A percentile compares a stretch with the other conserved stretches of the same genome.
These are phyloP conservation scores for Dilophus febrilis DNA, from an alignment of 2,888 invertebrate genomes.

Conservation along the genomic window DNA sequence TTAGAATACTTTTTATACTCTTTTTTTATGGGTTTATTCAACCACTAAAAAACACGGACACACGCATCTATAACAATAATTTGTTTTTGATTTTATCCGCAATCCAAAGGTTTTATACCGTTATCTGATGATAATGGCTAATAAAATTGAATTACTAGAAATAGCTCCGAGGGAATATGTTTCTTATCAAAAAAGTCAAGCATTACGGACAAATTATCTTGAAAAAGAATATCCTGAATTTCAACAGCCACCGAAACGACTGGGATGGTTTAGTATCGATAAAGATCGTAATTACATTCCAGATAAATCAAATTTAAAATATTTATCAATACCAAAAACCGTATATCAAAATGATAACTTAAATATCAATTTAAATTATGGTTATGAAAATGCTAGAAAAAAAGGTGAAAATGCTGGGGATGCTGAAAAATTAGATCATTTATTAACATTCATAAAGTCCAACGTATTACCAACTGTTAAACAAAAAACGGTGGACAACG, in stretches of 20 bases:
- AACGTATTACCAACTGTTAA: constrained; percentile 10
- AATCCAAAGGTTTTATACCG: too few relatives aligned
- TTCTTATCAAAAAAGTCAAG: too few relatives aligned
- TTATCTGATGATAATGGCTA: too few relatives aligned
- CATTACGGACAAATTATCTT: too few relatives aligned
- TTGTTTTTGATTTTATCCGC: too few relatives aligned
- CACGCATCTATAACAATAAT: too few relatives aligned
- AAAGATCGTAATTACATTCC: constrained; percentile 19
- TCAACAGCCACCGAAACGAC: constrained; percentile 31
- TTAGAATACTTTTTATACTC: too few relatives aligned
- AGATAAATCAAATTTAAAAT: constrained; percentile 32
- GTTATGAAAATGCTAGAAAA: constrained; percentile 11
- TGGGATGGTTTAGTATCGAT: constrained; percentile 39
- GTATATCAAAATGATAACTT: neutral
- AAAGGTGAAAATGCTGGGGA: constrained; percentile 13
- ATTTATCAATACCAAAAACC: constrained; percentile 18
- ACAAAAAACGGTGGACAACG: constrained; percentile 10
- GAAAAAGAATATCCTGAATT: too few relatives aligned
- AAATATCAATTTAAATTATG: constrained; percentile 16
- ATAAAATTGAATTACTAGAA: too few relatives aligned
- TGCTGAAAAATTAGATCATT: constrained; percentile 14
- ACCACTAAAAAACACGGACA: too few relatives aligned
- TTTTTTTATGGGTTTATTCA: too few relatives aligned
- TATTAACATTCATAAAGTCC: constrained; percentile 14
- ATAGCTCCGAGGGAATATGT: too few relatives aligned